Conservation (phyloP, 2,113 vertebrate species). For the Amphilophus citrinellus region DNA sequence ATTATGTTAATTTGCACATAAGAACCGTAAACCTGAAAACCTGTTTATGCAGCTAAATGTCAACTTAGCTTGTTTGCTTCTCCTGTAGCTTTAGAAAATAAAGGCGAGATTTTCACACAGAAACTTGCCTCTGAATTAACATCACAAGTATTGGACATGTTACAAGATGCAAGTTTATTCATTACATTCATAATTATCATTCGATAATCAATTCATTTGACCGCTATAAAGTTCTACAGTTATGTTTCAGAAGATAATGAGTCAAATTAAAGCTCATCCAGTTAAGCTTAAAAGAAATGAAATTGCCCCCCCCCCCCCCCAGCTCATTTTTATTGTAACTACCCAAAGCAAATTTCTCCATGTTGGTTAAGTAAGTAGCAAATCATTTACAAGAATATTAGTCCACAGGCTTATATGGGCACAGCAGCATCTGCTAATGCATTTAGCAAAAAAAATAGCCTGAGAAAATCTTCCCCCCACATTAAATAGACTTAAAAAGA, state of each 20-base stretch:
- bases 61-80: not conserved
- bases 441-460: constrained; percentile 74
- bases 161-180: constrained; percentile 17
- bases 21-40: not conserved
- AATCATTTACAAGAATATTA: constrained; percentile 78
- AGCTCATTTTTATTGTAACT: constrained; percentile 56
- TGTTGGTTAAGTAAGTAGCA: constrained; percentile 76
- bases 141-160: constrained; percentile 19
- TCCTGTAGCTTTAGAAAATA: not conserved
- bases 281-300: constrained; percentile 22
- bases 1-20: constrained; percentile 21
- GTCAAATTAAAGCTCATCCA: constrained; percentile 65
- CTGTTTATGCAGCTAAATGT: constrained; percentile 5
- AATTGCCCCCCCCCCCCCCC: constrained; percentile 49
- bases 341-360: constrained; percentile 66
- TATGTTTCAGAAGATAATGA: constrained; percentile 58
- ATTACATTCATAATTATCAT: constrained; percentile 30
- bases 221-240: constrained; percentile 36
- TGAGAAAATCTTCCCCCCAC: constrained; percentile 63
- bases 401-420: constrained; percentile 69
- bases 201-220: constrained; percentile 58
- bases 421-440: constrained; percentile 72
- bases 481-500: constrained; percentile 50
- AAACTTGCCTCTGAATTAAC: constrained; percentile 28
- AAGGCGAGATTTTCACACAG: constrained; percentile 14